phyloP scores from a whole-genome alignment of 2,113 vertebrate species.

The Lepisosteus osseus region DNA sequence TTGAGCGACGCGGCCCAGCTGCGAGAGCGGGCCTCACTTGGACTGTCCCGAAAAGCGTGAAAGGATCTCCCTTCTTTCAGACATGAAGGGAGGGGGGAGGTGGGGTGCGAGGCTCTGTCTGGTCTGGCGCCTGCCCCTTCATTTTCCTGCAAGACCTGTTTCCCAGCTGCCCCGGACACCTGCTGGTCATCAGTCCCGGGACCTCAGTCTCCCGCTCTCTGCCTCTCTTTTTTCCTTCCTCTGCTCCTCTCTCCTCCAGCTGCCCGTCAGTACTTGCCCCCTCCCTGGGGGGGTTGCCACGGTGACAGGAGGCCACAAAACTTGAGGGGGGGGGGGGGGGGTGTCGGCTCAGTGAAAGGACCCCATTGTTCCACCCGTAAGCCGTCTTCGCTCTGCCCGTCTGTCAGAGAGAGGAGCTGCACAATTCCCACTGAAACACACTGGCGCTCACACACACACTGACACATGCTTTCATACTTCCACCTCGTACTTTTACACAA shows the following conservation, averaged over 20 bases:
- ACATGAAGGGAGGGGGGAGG: too few species aligned
- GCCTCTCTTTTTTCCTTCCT: neutral
- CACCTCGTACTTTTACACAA: conserved; percentile 14
- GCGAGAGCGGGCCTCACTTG: too few species aligned
- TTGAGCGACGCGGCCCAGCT: too few species aligned
- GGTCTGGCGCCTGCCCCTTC: too few species aligned
- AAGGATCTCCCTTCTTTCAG: too few species aligned
- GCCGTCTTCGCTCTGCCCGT: conserved; percentile 65
- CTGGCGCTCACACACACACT: conserved; percentile 11
- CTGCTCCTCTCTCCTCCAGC: neutral
- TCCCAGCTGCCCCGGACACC: too few species aligned
- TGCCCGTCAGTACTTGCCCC: conserved; percentile 5
- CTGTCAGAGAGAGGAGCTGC: conserved; percentile 54
- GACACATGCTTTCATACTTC: conserved; percentile 3
- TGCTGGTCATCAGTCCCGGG: too few species aligned
- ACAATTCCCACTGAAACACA: conserved; percentile 36
- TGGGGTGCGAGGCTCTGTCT: too few species aligned
- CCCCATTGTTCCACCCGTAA: conserved; percentile 73
- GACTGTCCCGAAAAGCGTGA: too few species aligned
- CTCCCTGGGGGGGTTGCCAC: conserved; percentile 72
- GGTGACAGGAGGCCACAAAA: conserved; percentile 78
- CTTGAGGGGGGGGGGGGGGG: conserved; percentile 51
- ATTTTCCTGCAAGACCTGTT: too few species aligned
- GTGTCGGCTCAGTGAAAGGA: conserved; percentile 72
- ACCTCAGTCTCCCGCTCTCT: too few species aligned